Base-by-base conservation (phyloP, 2,888 invertebrate species). In the Leptura quadrifasciata region DNA sequence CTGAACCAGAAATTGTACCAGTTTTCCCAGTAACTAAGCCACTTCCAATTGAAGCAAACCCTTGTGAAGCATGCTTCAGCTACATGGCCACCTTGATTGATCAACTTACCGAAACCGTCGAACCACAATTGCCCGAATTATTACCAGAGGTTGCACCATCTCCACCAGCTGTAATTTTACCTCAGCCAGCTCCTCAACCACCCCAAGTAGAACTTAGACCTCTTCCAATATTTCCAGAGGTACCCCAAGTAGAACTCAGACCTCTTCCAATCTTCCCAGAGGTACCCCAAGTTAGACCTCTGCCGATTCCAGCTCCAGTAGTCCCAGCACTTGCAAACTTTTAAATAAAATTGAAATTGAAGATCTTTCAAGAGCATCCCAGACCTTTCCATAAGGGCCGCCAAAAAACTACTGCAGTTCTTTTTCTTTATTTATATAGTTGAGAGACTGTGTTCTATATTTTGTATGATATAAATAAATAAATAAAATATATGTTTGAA, bases 21-120 rank as follows among this genome's bases (percentile, higher is more conserved):
- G 58, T 58, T 20, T 17, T 47, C 8, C 18, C 54, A 39, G 31
- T 15, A 31, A 58, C 68, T 39, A 76, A 31, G 63, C 72, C 27
- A 31, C 27, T 31, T 6, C 27, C 27, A 2, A 0, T 31, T 5
- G 24, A 24, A 5, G 39, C 18, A 63, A 67, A 67, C 20, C 68
- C 76, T 24, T 79, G 79, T 39, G 67, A 72, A 18, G 71, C 72
- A 17, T 79, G 79, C 75, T 79, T 79, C 69, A 31, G 47, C 27
- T 76, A 77, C 15, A 75, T 83, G 76, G 20, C 65, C 15, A 9
- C 21, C 15, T 18, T 65, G 2, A 57, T 58, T 5, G 58, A 31
- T 31, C 58, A 69, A 20, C 69, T 58, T 15, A 18, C 60, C n/a
- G 39, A 54, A 18, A 17, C 15, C n/a, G 27, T 31, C 31, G 60